These are phyloP conservation scores for Ips typographus DNA, from an alignment of 1,140 invertebrate genomes.

Conservation along the genomic window DNA sequence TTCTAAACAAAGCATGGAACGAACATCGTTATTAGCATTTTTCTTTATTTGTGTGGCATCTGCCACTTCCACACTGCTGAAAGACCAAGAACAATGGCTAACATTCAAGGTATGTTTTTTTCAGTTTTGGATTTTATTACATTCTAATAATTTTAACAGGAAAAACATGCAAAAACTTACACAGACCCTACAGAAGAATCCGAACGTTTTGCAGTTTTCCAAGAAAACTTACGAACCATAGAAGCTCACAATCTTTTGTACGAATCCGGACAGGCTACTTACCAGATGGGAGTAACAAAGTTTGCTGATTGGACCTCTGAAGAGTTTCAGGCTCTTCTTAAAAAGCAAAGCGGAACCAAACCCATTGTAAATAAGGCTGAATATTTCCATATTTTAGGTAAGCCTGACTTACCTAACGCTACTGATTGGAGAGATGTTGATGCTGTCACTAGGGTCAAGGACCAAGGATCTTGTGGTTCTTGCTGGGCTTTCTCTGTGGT, in stretches of 20 bases:
- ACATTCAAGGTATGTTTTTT: not conserved
- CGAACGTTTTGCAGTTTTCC: constrained; percentile 19
- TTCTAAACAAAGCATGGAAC: no score
- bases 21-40: no score
- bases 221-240: constrained; percentile 23
- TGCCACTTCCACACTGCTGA: not conserved
- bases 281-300: constrained; percentile 72
- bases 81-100: not conserved
- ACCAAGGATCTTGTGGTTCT: constrained; percentile 49
- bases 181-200: constrained; percentile 8
- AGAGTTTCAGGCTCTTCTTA: constrained; percentile 63
- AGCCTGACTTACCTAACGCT: constrained; percentile 31
- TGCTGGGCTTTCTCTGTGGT: constrained; percentile 60
- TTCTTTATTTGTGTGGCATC: not conserved
- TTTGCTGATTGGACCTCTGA: constrained; percentile 82
- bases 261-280: constrained; percentile 64
- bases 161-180: constrained; percentile 18
- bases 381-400: not conserved
- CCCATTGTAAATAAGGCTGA: not conserved
- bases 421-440: constrained; percentile 43
- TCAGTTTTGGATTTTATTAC: not conserved
- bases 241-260: constrained; percentile 53
- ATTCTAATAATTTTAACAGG: not conserved
- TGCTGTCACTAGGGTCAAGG: constrained; percentile 41
- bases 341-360: not conserved